These are phyloP conservation scores for Eriocheir sinensis DNA, from an alignment of 1,140 invertebrate species.

Conservation along the genomic window DNA sequence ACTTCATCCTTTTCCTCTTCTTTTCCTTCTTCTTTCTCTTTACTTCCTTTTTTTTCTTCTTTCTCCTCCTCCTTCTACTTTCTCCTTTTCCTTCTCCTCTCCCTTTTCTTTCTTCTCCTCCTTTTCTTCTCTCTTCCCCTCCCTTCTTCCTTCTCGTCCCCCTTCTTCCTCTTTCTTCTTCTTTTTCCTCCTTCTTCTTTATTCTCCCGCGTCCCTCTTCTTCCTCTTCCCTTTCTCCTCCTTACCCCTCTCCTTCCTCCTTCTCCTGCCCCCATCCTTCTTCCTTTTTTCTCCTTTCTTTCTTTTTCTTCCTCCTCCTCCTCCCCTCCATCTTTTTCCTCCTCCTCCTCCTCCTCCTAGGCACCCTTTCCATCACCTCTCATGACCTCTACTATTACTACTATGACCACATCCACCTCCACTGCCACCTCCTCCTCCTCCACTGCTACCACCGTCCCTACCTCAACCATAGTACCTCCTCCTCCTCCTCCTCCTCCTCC, in stretches of 20 bases:
- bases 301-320: neutral
- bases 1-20: neutral
- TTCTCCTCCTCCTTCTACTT: neutral
- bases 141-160: neutral
- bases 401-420: neutral
- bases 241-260: neutral
- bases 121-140: neutral
- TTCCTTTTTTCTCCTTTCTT: neutral
- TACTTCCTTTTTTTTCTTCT: neutral
- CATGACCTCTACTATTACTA: neutral
- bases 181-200: constrained; percentile 2
- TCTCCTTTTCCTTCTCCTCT: neutral
- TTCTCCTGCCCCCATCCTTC: neutral
- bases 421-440: neutral
- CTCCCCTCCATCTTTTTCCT: constrained; percentile 22
- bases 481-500: neutral
- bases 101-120: neutral
- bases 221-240: neutral
- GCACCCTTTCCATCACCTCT: neutral
- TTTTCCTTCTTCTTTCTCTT: neutral
- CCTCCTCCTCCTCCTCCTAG: too few relatives aligned
- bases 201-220: neutral
- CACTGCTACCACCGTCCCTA: neutral
- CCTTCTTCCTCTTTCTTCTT: neutral
- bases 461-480: neutral